Percentiles rank a stretch among this genome's conserved stretches.
Evolutionary conservation across 1,140 invertebrate species (phyloP).

Genomic region (Parasteatoda tepidariorum): DNA sequence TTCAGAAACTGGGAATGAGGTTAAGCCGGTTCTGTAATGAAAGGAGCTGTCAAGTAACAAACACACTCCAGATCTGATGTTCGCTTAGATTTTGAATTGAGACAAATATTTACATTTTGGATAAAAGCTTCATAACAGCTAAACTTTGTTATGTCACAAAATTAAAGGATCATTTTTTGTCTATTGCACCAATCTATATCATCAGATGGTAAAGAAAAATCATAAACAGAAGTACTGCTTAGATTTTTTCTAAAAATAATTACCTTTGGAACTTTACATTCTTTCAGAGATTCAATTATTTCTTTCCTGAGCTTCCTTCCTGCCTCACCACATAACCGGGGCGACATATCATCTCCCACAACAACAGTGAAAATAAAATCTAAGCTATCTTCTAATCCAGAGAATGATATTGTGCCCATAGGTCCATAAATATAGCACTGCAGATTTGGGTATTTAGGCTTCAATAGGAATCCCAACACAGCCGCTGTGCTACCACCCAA

Average conservation of each 20-base stretch:
- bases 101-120: too few relatives aligned
- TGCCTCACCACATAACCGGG: conserved; percentile 76
- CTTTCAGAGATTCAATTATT: conserved; percentile 11
- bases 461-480: conserved; percentile 80
- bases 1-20: too few relatives aligned
- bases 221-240: too few relatives aligned
- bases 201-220: too few relatives aligned
- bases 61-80: too few relatives aligned
- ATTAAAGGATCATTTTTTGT: too few relatives aligned
- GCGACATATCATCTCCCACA: conserved; percentile 89
- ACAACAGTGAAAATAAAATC: conserved; percentile 88
- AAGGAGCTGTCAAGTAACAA: too few relatives aligned
- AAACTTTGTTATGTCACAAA: too few relatives aligned
- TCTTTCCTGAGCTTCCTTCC: conserved; percentile 10
- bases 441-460: conserved; percentile 80
- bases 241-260: not conserved
- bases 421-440: conserved; percentile 87
- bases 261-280: conserved; percentile 17
- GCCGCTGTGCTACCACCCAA: conserved; percentile 84
- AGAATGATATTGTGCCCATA: conserved; percentile 74
- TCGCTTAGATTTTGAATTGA: too few relatives aligned
- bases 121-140: too few relatives aligned
- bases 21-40: too few relatives aligned
- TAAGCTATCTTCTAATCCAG: conserved; percentile 65
- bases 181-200: too few relatives aligned